A percentile compares a stretch with the other conserved stretches of the same genome.
Conservation (phyloP, 2,888 invertebrate species). For the Agrochola lychnidis region DNA sequence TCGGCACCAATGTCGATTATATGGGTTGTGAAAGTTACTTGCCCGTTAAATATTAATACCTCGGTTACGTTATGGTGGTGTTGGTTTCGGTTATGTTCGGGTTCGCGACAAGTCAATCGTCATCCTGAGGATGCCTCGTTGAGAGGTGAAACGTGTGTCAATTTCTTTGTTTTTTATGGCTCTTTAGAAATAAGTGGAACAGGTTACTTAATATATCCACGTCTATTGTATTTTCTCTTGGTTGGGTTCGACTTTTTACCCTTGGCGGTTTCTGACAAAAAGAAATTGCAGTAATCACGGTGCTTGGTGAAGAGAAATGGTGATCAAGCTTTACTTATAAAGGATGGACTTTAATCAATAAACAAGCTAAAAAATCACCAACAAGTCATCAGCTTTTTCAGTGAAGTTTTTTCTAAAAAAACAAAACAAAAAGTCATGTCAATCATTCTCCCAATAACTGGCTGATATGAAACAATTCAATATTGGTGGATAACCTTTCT, state of each 20-base stretch:
- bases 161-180: too few relatives aligned
- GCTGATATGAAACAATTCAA: conserved; percentile 60
- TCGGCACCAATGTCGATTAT: too few relatives aligned
- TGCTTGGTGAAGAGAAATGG: background rate
- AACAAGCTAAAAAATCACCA: background rate
- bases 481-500: conserved; percentile 39
- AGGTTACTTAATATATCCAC: too few relatives aligned
- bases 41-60: background rate
- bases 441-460: conserved; percentile 52
- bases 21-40: background rate
- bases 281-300: background rate
- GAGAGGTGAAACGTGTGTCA: too few relatives aligned
- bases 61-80: too few relatives aligned
- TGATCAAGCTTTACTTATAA: background rate
- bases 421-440: conserved; percentile 31
- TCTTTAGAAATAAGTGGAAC: too few relatives aligned
- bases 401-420: background rate
- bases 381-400: too few relatives aligned
- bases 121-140: too few relatives aligned
- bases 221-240: too few relatives aligned
- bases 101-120: too few relatives aligned
- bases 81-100: too few relatives aligned
- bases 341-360: background rate
- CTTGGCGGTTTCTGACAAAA: background rate
- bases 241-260: too few relatives aligned